Percentiles rank a stretch among this genome's conserved stretches.
Conservation (phyloP, 2,797 vertebrate species). For the Orestias chungarensis region DNA sequence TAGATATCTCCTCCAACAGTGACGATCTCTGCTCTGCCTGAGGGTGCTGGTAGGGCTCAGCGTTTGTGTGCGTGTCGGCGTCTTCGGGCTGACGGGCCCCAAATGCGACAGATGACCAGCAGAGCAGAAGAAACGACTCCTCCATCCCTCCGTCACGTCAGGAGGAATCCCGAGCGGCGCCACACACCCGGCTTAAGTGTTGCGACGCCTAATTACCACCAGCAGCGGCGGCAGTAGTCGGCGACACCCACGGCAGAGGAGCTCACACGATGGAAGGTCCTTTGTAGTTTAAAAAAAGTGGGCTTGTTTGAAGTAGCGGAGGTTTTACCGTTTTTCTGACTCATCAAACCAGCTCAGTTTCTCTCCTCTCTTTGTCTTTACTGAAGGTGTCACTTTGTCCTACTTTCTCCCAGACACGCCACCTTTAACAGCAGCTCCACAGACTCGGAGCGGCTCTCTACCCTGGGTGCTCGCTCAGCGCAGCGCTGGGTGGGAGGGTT, state of each 20-base stretch:
- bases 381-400: conserved; percentile 50
- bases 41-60: conserved; percentile 38
- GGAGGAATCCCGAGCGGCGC: conserved; percentile 59
- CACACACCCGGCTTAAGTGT: conserved; percentile 74
- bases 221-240: conserved; percentile 58
- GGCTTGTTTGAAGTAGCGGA: conserved; percentile 59
- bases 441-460: conserved; percentile 31
- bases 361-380: conserved; percentile 46
- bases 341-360: conserved; percentile 56
- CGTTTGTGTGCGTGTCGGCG: conserved; percentile 21
- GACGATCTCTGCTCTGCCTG: conserved; percentile 52
- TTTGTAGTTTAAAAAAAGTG: conserved; percentile 69
- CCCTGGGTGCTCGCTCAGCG: conserved; percentile 8
- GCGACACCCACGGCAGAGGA: conserved; percentile 57
- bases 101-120: conserved; percentile 77
- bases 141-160: conserved; percentile 75
- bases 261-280: conserved; percentile 60
- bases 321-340: conserved; percentile 49
- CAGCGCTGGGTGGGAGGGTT: conserved; percentile 30
- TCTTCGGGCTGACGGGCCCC: conserved; percentile 73
- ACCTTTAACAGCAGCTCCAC: conserved; percentile 46
- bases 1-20: conserved; percentile 60
- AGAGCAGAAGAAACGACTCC: conserved; percentile 78
- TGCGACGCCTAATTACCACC: conserved; percentile 81
- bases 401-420: conserved; percentile 48